Conservation (phyloP, 2,888 invertebrate genomes). For the Julus scandinavius region DNA sequence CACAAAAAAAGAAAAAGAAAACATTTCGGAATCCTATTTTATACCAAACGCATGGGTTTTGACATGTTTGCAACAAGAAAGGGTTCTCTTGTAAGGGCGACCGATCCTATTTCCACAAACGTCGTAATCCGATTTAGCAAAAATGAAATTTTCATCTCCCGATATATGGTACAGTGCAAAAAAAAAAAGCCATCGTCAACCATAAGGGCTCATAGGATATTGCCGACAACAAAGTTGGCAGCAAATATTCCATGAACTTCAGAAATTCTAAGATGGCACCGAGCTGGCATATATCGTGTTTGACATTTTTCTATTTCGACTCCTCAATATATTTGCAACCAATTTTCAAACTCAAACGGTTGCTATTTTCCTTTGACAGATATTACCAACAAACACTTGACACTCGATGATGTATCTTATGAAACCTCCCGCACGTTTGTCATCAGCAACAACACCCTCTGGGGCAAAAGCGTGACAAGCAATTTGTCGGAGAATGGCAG, state of each 20-base stretch:
- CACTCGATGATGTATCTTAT: constrained; percentile 18
- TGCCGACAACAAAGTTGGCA: not conserved
- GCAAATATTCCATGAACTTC: not conserved
- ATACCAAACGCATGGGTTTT: constrained; percentile 14
- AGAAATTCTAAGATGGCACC: not conserved
- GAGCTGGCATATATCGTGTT: not conserved
- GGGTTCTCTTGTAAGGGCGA: not conserved
- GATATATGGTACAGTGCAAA: not conserved
- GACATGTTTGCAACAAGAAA: constrained; percentile 16
- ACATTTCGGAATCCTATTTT: not conserved
- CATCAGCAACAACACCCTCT: not conserved
- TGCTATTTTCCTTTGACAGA: constrained; percentile 25
- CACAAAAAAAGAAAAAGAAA: not conserved
- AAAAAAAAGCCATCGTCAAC: not conserved
- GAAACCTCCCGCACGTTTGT: not conserved
- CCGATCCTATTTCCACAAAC: constrained; percentile 34
- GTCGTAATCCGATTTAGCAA: constrained; percentile 34
- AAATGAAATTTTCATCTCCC: constrained; percentile 30
- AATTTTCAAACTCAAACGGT: constrained; percentile 15
- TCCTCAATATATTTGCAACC: not conserved
- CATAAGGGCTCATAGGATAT: not conserved
- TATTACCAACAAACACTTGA: not conserved
- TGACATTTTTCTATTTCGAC: not conserved
- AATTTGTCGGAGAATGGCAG: constrained; percentile 1
- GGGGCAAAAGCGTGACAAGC: constrained; percentile 13